phyloP scores from a whole-genome alignment of 2,113 vertebrate species.

The Phylloscopus trochilus region DNA sequence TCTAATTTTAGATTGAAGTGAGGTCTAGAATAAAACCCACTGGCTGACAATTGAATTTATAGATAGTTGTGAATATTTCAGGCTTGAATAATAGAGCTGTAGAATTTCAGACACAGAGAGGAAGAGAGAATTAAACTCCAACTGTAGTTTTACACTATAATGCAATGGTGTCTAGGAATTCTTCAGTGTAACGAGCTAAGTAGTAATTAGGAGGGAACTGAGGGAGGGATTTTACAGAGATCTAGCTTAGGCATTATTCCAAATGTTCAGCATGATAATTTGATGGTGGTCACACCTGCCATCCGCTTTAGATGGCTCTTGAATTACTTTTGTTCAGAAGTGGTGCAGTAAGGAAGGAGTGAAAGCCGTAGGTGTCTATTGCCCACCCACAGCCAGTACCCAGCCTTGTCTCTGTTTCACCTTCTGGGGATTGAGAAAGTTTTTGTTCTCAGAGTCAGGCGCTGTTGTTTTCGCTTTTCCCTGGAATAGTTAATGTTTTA shows the following conservation, averaged over 20 bases:
- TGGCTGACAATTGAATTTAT: constrained; percentile 96
- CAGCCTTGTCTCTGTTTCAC: neutral
- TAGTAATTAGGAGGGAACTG: constrained; percentile 71
- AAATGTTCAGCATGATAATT: constrained; percentile 11
- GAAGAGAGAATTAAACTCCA: constrained; percentile 78
- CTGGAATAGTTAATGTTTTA: neutral
- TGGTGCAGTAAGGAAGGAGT: neutral
- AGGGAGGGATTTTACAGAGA: constrained; percentile 54
- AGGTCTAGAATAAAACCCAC: constrained; percentile 87
- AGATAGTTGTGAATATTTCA: constrained; percentile 96
- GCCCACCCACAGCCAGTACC: neutral
- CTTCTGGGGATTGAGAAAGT: neutral
- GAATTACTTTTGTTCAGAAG: neutral
- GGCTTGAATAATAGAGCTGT: constrained; percentile 92
- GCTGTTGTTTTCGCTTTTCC: neutral
- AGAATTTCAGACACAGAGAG: constrained; percentile 84
- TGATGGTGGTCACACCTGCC: constrained; percentile 1
- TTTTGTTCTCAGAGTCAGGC: neutral
- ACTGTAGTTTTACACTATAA: constrained; percentile 71
- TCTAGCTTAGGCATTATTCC: constrained; percentile 44
- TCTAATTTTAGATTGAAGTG: constrained; percentile 93
- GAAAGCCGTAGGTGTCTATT: neutral
- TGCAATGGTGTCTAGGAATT: constrained; percentile 66
- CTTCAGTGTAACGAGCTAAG: constrained; percentile 70
- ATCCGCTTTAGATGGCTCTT: neutral